phyloP scores from a whole-genome alignment of 2,888 invertebrate species.

The Hydrotaea diabolus region DNA sequence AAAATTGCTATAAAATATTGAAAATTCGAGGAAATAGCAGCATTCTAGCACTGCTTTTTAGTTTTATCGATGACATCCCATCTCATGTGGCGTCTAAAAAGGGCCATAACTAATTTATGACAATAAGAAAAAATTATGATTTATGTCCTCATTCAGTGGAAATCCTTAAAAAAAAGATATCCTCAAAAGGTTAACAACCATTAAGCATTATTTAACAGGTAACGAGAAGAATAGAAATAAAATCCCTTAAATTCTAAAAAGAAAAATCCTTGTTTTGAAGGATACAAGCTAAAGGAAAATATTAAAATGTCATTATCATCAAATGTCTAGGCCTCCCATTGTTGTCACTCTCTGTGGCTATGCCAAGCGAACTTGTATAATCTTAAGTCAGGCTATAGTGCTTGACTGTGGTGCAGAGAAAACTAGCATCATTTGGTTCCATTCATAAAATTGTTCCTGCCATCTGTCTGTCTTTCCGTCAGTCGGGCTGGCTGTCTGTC shows the following conservation, averaged over 20 bases:
- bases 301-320: conserved; percentile 17
- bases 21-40: too few species aligned
- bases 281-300: neutral
- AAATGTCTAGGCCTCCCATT: conserved; percentile 9
- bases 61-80: too few species aligned
- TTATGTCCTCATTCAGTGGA: neutral
- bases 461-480: neutral
- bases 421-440: neutral
- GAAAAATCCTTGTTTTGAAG: neutral
- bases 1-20: too few species aligned
- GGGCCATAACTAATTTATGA: neutral
- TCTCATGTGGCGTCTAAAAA: too few species aligned
- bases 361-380: neutral
- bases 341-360: neutral
- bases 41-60: too few species aligned
- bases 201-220: neutral
- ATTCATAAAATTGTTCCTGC: conserved; percentile 28
- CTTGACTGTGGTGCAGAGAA: neutral
- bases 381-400: neutral
- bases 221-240: neutral
- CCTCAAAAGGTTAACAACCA: neutral
- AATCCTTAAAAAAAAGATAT: neutral
- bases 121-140: neutral
- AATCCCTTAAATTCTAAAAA: neutral
- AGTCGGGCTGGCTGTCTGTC: neutral